Percentiles rank a stretch among this genome's conserved stretches.
These are phyloP conservation scores for Aporophyla nigra DNA, from an alignment of 2,888 invertebrate species.

Conservation along the genomic window DNA sequence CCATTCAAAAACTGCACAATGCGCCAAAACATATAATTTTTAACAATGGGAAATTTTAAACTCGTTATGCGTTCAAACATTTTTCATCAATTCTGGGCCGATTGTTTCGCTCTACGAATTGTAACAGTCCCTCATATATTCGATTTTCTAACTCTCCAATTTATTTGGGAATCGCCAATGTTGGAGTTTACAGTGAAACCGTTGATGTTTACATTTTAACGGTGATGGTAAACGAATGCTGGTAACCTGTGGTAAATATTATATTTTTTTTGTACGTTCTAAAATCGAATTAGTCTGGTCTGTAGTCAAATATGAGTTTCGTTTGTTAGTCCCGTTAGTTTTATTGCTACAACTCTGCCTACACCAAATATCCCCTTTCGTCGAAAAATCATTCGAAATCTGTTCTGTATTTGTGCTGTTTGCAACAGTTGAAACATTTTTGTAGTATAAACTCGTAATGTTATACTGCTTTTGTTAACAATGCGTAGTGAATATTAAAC, in stretches of 20 bases:
- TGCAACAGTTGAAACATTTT: not conserved
- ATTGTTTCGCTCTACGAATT: conserved; percentile 24
- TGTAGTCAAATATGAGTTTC: not conserved
- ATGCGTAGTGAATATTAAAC: not conserved
- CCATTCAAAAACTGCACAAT: not conserved
- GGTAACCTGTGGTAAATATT: not conserved
- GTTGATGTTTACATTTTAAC: conserved; percentile 24
- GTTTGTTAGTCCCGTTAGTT: not conserved
- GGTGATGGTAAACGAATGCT: conserved; percentile 12
- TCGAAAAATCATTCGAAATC: not conserved
- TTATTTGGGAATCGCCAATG: conserved; percentile 35
- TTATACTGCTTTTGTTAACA: not conserved
- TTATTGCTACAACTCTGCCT: not conserved
- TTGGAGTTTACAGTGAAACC: conserved; percentile 6
- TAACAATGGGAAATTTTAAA: conserved; percentile 26
- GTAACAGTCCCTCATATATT: conserved; percentile 36
- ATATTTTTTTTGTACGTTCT: conserved; percentile 1
- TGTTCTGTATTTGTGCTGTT: not conserved
- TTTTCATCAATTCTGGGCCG: conserved; percentile 36
- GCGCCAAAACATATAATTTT: conserved; percentile 6
- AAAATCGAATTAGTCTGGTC: not conserved
- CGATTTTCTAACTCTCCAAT: conserved; percentile 36
- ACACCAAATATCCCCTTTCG: not conserved
- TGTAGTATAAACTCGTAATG: not conserved
- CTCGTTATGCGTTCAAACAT: conserved; percentile 12